Conservation (phyloP, 2,888 invertebrate species). For the Melanostoma scalare region DNA sequence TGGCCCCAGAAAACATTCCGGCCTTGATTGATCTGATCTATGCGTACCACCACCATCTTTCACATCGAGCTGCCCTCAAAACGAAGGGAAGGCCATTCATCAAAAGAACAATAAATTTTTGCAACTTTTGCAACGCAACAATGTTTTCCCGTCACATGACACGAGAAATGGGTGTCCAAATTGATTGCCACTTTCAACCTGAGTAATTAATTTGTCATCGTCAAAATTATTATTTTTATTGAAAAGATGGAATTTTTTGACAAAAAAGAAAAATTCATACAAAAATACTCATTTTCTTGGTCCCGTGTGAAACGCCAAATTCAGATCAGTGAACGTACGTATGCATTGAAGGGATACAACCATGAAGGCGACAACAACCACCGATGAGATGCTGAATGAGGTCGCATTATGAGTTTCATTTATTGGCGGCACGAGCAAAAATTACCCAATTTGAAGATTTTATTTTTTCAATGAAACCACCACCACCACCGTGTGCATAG, state of each 20-base stretch:
- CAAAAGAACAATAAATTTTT: background rate
- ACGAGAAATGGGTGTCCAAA: slow-evolving; percentile 25
- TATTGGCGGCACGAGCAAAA: background rate
- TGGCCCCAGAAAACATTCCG: background rate
- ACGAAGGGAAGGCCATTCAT: slow-evolving; percentile 3
- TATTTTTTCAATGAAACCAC: background rate
- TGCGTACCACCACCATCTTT: background rate
- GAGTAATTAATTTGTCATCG: slow-evolving; percentile 67
- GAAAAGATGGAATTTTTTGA: slow-evolving; percentile 27
- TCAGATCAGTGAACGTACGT: slow-evolving; percentile 10
- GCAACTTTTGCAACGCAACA: slow-evolving; percentile 4
- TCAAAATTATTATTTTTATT: slow-evolving; percentile 36
- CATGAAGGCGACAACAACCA: background rate
- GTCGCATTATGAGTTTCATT: slow-evolving; percentile 2
- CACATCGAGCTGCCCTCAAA: too few species aligned
- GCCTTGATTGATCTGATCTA: slow-evolving; percentile 27
- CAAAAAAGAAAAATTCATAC: slow-evolving; percentile 6
- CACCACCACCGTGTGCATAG: background rate
- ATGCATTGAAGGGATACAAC: background rate
- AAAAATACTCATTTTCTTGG: slow-evolving; percentile 59
- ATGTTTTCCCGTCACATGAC: slow-evolving; percentile 14
- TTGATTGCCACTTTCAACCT: slow-evolving; percentile 52
- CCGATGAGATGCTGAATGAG: background rate
- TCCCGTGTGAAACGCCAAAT: slow-evolving; percentile 54
- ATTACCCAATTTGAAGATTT: background rate